Evolutionary conservation across 1,140 invertebrate species (phyloP), one percentile per base, ranked within the genome.

Genomic region (Amphibalanus amphitrite): DNA sequence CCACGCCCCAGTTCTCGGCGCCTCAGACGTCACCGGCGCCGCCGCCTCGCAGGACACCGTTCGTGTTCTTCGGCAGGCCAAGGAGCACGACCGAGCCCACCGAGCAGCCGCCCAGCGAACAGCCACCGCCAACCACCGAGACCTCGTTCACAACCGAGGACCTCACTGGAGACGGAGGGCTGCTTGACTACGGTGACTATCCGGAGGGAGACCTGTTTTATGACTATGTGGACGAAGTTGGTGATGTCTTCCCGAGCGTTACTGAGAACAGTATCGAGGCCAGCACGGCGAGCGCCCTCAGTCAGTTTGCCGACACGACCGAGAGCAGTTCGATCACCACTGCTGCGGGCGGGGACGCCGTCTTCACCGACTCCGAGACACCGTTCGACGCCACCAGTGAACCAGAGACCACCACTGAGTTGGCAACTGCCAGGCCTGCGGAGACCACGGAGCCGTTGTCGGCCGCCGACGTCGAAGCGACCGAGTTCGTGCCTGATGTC

Each of bases 71-170:
- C 15, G 71, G 71, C 33, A 67, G 72, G 26, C 73, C 70, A 6
- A 74, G 72, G 67, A 72, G 70, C 8, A 64, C 65, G n/a, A 29
- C 71, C 15, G 71, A 71, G 69, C 29, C 15, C 15, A 28, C 70
- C 25, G 25, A 38, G 20, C 71, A 70, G 28, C 68, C 59, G 40
- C 69, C 69, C 23, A 65, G 67, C 23, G 26, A 29, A 25, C 70
- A 69, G 23, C 30, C 71, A 25, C 28, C 64, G 28, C 28, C 47
- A 65, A 72, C 33, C 1, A 30, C 29, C 10, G 29, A 30, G 47
- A 20, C 10, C 10, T 1, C 17, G 47, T 59, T 59, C 47, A 20
- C 10, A 3, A 59, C 13, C 1, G 13, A 17, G 1, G 20, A 59
- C 20, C 23, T 59, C 47, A 59, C 47, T 1, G 23, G 47, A 3